Conservation (phyloP, 35 echinoderm and acorn worm species). For the Nesometra sesokonis region DNA sequence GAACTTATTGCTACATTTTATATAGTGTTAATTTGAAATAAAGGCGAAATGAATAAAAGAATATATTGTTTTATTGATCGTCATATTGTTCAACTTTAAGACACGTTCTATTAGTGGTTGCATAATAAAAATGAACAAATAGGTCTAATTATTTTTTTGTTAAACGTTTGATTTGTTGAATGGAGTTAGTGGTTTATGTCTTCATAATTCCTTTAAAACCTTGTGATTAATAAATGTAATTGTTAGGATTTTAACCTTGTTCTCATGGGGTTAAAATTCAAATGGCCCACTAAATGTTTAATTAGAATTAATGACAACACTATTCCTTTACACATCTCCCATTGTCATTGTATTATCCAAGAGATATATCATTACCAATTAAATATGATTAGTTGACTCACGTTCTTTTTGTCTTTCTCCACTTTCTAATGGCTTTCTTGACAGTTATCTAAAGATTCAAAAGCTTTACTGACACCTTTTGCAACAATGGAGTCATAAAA, state of each 20-base stretch:
- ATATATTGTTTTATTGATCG: no score
- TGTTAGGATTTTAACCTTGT: not conserved
- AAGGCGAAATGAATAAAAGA: no score
- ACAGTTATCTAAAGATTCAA: not conserved
- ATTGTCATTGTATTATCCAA: not conserved
- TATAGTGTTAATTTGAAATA: no score
- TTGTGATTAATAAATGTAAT: not conserved
- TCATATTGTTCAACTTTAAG: no score
- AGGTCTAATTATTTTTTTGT: not conserved
- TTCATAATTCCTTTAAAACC: not conserved
- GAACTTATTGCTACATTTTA: no score
- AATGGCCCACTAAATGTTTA: not conserved
- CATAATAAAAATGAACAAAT: no score
- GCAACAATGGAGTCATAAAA: not conserved
- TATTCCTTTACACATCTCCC: not conserved
- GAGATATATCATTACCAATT: not conserved
- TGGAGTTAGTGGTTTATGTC: not conserved
- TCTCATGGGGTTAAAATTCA: not conserved
- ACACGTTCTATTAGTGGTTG: no score
- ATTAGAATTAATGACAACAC: not conserved
- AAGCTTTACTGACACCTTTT: not conserved
- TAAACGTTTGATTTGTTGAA: not conserved
- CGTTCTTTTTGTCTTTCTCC: not conserved
- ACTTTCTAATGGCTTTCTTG: not conserved
- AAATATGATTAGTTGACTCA: not conserved